These are phyloP conservation scores for Xiphophorus couchianus DNA, from an alignment of 2,113 vertebrate species.

Conservation along the genomic window DNA sequence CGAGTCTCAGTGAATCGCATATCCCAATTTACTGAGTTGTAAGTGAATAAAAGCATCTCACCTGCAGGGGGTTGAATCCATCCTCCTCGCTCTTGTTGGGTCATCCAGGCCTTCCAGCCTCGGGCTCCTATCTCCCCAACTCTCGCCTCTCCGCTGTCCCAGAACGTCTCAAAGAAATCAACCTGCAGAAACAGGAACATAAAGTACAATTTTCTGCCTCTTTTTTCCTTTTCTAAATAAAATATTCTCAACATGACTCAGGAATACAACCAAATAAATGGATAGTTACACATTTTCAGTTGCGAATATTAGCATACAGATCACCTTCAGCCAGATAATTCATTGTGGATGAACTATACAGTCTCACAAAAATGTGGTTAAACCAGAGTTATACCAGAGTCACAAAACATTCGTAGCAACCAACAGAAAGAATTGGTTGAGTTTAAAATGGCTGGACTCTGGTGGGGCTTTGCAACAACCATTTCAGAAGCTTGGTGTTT, in stretches of 20 bases:
- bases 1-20: too few species aligned
- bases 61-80: slow-evolving; percentile 88
- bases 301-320: not conserved
- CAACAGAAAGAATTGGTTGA: not conserved
- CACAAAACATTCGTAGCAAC: not conserved
- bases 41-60: slow-evolving; percentile 48
- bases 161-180: slow-evolving; percentile 95
- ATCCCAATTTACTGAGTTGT: not conserved
- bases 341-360: too few species aligned
- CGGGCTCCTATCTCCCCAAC: slow-evolving; percentile 90
- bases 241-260: not conserved
- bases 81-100: slow-evolving; percentile 94
- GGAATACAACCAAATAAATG: not conserved
- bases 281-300: not conserved
- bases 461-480: too few species aligned
- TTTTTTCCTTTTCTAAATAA: not conserved
- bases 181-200: slow-evolving; percentile 72
- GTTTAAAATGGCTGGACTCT: not conserved
- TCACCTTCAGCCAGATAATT: too few species aligned
- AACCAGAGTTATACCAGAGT: not conserved
- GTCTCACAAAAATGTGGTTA: too few species aligned
- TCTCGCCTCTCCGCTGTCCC: slow-evolving; percentile 94
- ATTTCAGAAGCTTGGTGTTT: not conserved
- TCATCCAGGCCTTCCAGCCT: slow-evolving; percentile 96
- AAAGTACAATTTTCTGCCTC: not conserved